Base-by-base conservation (phyloP, 2,797 vertebrate species). In the Vipera latastei region DNA sequence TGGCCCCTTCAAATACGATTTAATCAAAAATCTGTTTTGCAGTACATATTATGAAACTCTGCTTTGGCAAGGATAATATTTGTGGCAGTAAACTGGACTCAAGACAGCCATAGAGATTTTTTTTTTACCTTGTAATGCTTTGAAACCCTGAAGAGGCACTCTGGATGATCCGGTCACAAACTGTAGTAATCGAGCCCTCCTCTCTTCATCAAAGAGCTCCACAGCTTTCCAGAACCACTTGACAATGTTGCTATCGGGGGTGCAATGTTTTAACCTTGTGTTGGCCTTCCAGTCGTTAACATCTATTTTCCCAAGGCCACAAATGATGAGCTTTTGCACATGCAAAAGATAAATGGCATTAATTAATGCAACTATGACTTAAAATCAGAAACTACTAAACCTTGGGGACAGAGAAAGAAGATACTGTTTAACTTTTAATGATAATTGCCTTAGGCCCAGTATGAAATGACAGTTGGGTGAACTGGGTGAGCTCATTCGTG, bases 171-270 rank as follows among this genome's bases (percentile, higher is more conserved):
- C 99, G 0, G 99, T 99, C 96, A 99, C 99, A 4, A 99, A 99
- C 98, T 99, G 99, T 65, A 99, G 98, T 89, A 99, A 97, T 11
- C 99, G 97, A 0, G 99, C 99, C 95, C 99, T 96, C 88, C 99
- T 97, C 96, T 99, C 99, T 96, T 99, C 99, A 25, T 99, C 99
- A 22, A 99, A 99, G 0, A 98, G 98, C 97, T 99, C 99, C 97
- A 99, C 99, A 0, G 99, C 99, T 94, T 99, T 99, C 99, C 99
- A 99, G 98, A 99, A 99, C 99, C 99, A 99, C 95, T 99, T 99
- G 56, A 99, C 99, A 0, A 98, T 98, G 96, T 98, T 99, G 97
- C 98, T 99, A 96, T 99, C 99, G 0, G 98, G 97, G 0, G 99
- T 99, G 97, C 99, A 99, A 98, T 99, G 99, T 97, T 99, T 99